These are phyloP conservation scores for Andrena marginata DNA, from an alignment of 2,888 invertebrate genomes.

Conservation along the genomic window DNA sequence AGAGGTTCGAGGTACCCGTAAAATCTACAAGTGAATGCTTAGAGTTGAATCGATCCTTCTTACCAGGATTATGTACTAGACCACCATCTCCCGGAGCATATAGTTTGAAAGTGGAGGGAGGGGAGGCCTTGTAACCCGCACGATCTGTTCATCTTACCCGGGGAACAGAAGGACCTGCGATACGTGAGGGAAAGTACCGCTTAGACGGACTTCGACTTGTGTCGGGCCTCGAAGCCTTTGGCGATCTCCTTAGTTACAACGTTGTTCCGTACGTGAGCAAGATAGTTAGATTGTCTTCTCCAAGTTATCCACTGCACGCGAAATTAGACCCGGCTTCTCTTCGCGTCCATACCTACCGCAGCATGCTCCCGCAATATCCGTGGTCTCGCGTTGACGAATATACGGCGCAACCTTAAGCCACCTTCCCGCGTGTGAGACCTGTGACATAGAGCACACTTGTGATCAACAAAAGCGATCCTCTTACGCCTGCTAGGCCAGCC, in stretches of 20 bases:
- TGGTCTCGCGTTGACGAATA: conserved; percentile 54
- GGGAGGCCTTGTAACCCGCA: conserved; percentile 11
- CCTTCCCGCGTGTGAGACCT: background rate
- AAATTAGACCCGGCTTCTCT: conserved; percentile 61
- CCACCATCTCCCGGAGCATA: background rate
- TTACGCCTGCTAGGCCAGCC: too few relatives aligned
- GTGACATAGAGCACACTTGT: background rate
- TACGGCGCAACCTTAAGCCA: conserved; percentile 5
- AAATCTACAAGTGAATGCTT: background rate
- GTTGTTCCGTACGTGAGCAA: conserved; percentile 66
- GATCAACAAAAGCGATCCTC: background rate
- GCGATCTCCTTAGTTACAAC: conserved; percentile 67
- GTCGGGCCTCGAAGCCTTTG: conserved; percentile 58
- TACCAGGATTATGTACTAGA: conserved; percentile 7
- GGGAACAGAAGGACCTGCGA: conserved; percentile 55
- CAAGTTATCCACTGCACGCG: conserved; percentile 68
- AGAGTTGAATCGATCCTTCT: conserved; percentile 19
- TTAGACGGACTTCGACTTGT: conserved; percentile 60
- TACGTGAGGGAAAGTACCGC: conserved; percentile 60
- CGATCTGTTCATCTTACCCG: conserved; percentile 46
- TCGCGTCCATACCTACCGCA: conserved; percentile 65
- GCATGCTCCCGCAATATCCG: conserved; percentile 61
- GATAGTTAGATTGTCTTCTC: conserved; percentile 75
- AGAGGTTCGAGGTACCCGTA: background rate
- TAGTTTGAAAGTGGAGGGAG: background rate